Conservation (phyloP, 2,113 vertebrate species). For the Anarhynchus alexandrinus region DNA sequence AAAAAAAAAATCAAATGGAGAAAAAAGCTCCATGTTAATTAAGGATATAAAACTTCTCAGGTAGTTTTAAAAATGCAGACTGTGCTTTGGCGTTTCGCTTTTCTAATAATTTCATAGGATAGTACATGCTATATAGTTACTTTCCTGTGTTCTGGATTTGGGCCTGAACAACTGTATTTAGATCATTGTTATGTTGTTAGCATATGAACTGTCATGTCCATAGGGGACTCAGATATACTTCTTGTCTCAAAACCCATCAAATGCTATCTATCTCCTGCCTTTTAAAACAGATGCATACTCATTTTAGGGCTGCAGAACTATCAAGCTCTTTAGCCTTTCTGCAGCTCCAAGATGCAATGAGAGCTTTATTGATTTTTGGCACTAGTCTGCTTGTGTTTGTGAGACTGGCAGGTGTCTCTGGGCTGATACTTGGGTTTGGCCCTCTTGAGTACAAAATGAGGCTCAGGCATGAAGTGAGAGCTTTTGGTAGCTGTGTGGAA, state of each 20-base stretch:
- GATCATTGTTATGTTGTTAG: neutral
- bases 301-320: neutral
- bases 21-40: neutral
- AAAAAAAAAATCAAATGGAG: neutral
- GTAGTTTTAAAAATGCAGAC: neutral
- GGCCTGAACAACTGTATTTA: neutral
- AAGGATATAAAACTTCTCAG: neutral
- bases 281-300: neutral
- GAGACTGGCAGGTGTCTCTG: neutral
- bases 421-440: neutral
- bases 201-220: neutral
- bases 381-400: neutral
- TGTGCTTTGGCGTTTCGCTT: neutral
- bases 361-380: neutral
- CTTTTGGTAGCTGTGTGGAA: neutral
- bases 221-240: neutral
- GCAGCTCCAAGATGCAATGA: neutral
- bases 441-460: neutral
- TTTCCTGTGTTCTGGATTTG: neutral
- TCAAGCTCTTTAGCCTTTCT: neutral
- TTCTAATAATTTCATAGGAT: neutral
- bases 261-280: neutral
- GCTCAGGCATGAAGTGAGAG: neutral
- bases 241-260: neutral
- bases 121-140: neutral